Conservation (phyloP, 2,113 vertebrate species). For the Sisor rabdophorus region DNA sequence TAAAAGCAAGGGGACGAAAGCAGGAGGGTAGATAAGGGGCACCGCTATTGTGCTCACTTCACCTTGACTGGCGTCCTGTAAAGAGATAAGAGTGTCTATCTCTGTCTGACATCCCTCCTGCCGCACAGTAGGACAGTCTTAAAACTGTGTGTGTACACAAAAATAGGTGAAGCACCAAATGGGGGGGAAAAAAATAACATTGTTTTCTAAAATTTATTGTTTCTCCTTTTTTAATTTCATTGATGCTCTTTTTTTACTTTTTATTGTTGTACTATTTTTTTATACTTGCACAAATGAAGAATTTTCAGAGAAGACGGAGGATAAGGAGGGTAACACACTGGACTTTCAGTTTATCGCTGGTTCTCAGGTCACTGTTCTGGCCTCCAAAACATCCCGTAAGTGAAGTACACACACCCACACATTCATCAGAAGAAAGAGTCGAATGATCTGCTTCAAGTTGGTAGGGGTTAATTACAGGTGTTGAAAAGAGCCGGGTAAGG, state of each 20-base stretch:
- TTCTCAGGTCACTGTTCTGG: constrained; percentile 81
- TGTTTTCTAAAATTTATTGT: too few relatives aligned
- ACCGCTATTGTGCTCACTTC: constrained; percentile 41
- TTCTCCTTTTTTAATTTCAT: too few relatives aligned
- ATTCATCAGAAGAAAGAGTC: constrained; percentile 37
- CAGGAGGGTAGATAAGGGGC: constrained; percentile 47
- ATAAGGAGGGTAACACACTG: constrained; percentile 81
- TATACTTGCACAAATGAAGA: constrained; percentile 67
- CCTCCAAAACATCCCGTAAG: constrained; percentile 97
- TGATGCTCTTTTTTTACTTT: background rate
- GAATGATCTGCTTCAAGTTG: constrained; percentile 45
- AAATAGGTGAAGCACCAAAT: background rate
- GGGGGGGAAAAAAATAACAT: background rate
- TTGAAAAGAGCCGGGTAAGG: background rate
- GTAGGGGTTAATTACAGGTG: constrained; percentile 52
- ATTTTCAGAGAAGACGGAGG: constrained; percentile 76
- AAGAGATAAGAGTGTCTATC: constrained; percentile 51
- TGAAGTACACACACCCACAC: constrained; percentile 40
- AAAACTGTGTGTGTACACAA: constrained; percentile 8
- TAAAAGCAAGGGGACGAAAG: constrained; percentile 32
- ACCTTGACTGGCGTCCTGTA: constrained; percentile 49
- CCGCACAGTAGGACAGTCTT: constrained; percentile 18
- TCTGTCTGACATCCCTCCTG: constrained; percentile 51
- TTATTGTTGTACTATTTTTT: constrained; percentile 7
- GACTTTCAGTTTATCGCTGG: constrained; percentile 85